A percentile compares a stretch with the other conserved stretches of the same genome.
phyloP scores from a whole-genome alignment of 2,888 invertebrate species.

The Seira ritae region DNA sequence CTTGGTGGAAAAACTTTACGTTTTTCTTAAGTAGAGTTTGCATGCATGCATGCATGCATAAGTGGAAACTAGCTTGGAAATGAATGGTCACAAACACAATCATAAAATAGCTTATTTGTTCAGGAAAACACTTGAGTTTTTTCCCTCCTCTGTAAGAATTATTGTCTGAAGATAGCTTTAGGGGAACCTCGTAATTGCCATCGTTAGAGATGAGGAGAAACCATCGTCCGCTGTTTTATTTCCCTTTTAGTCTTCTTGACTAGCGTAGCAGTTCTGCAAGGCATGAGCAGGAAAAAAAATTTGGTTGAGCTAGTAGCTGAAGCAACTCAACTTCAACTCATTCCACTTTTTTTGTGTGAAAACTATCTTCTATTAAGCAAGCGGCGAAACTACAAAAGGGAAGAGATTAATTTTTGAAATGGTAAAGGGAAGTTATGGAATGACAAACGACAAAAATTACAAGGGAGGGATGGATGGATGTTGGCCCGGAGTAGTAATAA shows the following conservation, averaged over 20 bases:
- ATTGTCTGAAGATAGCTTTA: conserved; percentile 56
- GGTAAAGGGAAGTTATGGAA: conserved; percentile 7
- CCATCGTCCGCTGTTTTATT: conserved; percentile 54
- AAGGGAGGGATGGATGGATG: conserved; percentile 13
- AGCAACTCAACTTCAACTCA: no score
- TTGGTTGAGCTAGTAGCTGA: conserved; percentile 8
- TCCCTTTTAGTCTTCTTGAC: conserved; percentile 57
- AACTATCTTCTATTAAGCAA: no score
- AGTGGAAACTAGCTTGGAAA: conserved; percentile 50
- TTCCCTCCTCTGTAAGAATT: conserved; percentile 43
- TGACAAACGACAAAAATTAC: conserved; percentile 2
- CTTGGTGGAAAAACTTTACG: neutral
- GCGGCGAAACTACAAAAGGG: neutral
- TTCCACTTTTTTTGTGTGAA: no score
- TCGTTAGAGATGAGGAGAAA: conserved; percentile 46
- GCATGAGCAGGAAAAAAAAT: conserved; percentile 7
- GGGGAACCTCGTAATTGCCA: conserved; percentile 52
- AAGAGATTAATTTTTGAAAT: conserved; percentile 8
- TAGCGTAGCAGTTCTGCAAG: no score
- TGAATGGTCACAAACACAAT: conserved; percentile 57
- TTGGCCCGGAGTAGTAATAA: neutral
- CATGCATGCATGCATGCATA: conserved; percentile 51
- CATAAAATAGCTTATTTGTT: conserved; percentile 63
- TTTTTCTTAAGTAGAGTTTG: conserved; percentile 28
- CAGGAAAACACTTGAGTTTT: conserved; percentile 36